These are phyloP conservation scores for Drosophila meridiana DNA, from an alignment of 2,888 invertebrate genomes.

Conservation along the genomic window DNA sequence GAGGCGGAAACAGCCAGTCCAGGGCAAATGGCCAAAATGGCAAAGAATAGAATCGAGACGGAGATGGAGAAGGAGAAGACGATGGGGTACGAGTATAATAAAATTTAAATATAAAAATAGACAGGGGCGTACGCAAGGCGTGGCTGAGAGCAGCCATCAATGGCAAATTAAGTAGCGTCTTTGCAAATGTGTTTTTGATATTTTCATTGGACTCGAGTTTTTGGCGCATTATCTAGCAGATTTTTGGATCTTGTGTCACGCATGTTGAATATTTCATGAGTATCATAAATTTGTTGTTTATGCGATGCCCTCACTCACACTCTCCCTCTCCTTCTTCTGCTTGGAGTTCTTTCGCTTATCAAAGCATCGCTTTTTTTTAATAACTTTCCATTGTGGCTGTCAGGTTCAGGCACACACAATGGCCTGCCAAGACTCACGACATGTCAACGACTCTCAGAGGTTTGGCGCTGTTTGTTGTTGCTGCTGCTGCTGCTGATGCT, in stretches of 20 bases:
- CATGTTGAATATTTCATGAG: slow-evolving; percentile 73
- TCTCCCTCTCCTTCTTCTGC: not conserved
- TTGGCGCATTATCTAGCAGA: slow-evolving; percentile 55
- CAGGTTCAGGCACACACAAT: slow-evolving; percentile 52
- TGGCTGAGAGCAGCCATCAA: slow-evolving; percentile 35
- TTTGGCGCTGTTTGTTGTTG: slow-evolving; percentile 21
- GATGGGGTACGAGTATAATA: slow-evolving; percentile 25
- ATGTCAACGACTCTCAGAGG: slow-evolving; percentile 52
- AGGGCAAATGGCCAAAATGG: slow-evolving; percentile 45
- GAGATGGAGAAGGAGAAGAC: not conserved
- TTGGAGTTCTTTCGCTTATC: slow-evolving; percentile 32
- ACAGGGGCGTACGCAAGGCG: slow-evolving; percentile 19
- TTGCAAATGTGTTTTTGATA: slow-evolving; percentile 72
- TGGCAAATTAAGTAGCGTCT: slow-evolving; percentile 55
- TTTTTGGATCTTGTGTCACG: slow-evolving; percentile 49
- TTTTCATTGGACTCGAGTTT: slow-evolving; percentile 57
- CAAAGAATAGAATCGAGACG: slow-evolving; percentile 8
- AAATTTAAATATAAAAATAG: slow-evolving; percentile 28
- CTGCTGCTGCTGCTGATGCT: slow-evolving; percentile 3
- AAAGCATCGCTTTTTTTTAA: slow-evolving; percentile 64
- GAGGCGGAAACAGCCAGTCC: slow-evolving; percentile 39
- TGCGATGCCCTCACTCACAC: not conserved
- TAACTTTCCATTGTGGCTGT: slow-evolving; percentile 72
- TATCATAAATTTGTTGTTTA: slow-evolving; percentile 53
- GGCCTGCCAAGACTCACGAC: slow-evolving; percentile 47